Percentiles rank a stretch among this genome's conserved stretches.
Conservation (phyloP, 2,113 vertebrate genomes). For the Brachypteracias leptosomus region DNA sequence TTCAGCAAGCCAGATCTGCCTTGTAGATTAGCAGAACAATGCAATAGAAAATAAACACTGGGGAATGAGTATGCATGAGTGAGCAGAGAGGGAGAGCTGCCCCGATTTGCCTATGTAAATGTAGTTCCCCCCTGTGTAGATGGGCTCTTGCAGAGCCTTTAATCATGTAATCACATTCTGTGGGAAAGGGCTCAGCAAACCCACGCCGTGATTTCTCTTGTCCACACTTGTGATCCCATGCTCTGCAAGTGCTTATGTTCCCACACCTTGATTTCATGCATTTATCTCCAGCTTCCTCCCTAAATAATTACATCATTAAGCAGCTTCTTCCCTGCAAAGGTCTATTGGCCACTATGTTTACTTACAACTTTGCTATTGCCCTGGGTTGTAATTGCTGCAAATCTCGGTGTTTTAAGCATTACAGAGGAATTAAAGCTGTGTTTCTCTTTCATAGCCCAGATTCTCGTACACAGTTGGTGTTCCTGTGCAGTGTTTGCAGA, state of each 20-base stretch:
- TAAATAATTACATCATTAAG: not conserved
- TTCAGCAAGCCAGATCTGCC: not conserved
- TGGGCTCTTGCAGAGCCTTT: not conserved
- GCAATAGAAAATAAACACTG: not conserved
- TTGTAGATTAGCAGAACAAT: not conserved
- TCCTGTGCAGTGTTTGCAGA: not conserved
- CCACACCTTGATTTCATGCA: not conserved
- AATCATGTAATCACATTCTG: not conserved
- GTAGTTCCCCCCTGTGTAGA: not conserved
- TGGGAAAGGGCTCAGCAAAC: constrained; percentile 28
- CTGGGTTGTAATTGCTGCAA: not conserved
- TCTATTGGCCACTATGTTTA: not conserved
- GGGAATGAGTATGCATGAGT: not conserved
- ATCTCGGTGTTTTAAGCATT: not conserved
- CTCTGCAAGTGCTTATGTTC: not conserved
- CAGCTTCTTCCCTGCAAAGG: not conserved
- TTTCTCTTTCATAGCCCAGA: not conserved
- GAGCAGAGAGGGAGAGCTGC: not conserved
- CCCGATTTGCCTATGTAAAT: not conserved
- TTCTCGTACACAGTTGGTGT: not conserved
- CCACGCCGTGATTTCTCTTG: not conserved
- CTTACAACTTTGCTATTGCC: not conserved
- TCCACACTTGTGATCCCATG: not conserved
- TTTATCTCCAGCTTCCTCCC: not conserved
- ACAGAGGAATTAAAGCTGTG: not conserved